Base-by-base conservation (phyloP, 2,113 vertebrate genomes). In the Thermophis baileyi region DNA sequence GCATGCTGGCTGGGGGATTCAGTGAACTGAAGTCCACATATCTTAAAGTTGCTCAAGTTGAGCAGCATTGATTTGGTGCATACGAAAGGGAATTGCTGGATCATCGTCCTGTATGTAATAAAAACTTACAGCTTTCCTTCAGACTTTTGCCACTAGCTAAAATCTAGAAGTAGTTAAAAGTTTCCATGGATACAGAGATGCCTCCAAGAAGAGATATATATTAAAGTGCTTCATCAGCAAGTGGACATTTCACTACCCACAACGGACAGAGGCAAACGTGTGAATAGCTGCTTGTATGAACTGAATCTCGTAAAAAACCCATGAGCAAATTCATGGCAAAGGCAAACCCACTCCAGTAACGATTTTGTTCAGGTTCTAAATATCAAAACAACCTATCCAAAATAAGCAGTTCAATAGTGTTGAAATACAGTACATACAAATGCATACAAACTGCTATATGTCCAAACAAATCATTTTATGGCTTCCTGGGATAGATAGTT, bases 191-290 rank as follows among this genome's bases (percentile, higher is more conserved):
- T 18, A 54, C 27, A 40, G 0, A 0, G 92, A 53, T 18, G 24
- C 60, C 85, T 93, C 14, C 24, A 89, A 1, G 60, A 0, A 0
- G 0, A 0, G 25, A 57, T 9, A 24, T 10, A 24, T 47, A 4
- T 0, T 0, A 0, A 46, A 35, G 40, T 89, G 47, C 16, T 89
- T 85, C 35, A 49, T 57, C 27, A 40, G 53, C 6, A 85, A 92
- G 69, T 25, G 47, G 35, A n/a, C 51, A 85, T 47, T 89, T 92
- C 51, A 35, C 30, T 11, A 57, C 47, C 69, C 49, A 40, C 25
- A 35, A 47, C 0, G 0, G 16, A 6, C 50, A 46, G 4, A 85
- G 40, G 25, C 49, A 55, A 92, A 74, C 8, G 8, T 35, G 40
- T 89, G 74, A 74, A 92, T 25, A 12, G 16, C 7, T 74, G 53